Evolutionary conservation across 2,797 vertebrate genomes (phyloP), one percentile per base, ranked within the genome.

Genomic region (Aselliscus stoliczkanus): DNA sequence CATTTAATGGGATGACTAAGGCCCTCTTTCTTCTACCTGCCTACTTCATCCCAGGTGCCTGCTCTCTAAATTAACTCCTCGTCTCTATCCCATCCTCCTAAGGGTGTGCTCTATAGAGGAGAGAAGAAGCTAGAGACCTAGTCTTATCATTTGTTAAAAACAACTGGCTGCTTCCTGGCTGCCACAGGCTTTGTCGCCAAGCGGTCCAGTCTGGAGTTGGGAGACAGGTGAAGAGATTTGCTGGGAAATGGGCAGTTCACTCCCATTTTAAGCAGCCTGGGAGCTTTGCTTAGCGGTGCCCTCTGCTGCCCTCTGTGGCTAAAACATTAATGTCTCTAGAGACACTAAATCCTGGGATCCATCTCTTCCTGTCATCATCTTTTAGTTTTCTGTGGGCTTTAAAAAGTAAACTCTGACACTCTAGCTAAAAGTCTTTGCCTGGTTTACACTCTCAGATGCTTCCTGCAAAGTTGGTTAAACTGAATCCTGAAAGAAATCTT

Each of bases 221-320:
- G 91, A 82, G 72, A 76, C 20, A 56, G 87, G 31, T 25, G 29
- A 17, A 50, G 65, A 58, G 47, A 77, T 27, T 70, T 54, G 29
- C 54, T 64, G 25, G 44, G 64, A 85, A 72, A 37, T 44, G 4
- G 18, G 29, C 10, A 82, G 52, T 60, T 56, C n/a, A 27, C 13
- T 80, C 25, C 34, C 21, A n/a, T 81, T 87, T 67, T 58, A 79
- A 93, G 60, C 47, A 95, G 50, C 34, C 18, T 42, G 31, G 47
- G 52, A 94, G 31, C 29, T 79, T 82, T 58, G 31, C 44, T 80
- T 72, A 52, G 23, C 1, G 14, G 77, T 96, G 83, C 69, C 64
- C 76, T 93, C 91, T 97, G 94, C 96, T 97, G 95, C 88, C 90
- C 76, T 93, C 83, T 92, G 80, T 93, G 96, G 86, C 91, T 88